Conservation (phyloP, 2,797 vertebrate genomes). For the Neoniphon sammara region DNA sequence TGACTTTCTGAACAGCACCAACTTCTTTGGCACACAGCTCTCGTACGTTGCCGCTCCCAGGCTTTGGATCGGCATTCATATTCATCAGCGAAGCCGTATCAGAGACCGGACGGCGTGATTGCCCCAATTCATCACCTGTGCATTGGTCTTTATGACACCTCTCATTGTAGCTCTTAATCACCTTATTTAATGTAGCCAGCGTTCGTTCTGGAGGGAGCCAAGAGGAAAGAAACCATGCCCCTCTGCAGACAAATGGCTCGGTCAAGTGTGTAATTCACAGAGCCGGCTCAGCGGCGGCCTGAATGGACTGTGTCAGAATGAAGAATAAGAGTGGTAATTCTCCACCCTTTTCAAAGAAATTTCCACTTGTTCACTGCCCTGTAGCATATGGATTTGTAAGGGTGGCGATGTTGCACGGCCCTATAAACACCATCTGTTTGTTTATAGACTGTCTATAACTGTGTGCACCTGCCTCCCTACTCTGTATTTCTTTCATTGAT, state of each 20-base stretch:
- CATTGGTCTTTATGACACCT: conserved; percentile 27
- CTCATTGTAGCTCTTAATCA: conserved; percentile 50
- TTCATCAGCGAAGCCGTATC: conserved; percentile 4
- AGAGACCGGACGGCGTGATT: conserved; percentile 10
- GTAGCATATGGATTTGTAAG: conserved; percentile 1
- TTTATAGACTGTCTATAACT: background rate
- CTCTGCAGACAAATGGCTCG: conserved; percentile 15
- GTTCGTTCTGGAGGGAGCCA: conserved; percentile 22
- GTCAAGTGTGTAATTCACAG: conserved; percentile 56
- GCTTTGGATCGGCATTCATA: background rate
- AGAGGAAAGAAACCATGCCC: conserved; percentile 23
- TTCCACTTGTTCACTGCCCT: background rate
- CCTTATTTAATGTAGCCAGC: conserved; percentile 48
- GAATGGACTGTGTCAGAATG: conserved; percentile 31
- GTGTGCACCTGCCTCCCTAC: background rate
- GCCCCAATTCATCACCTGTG: conserved; percentile 45
- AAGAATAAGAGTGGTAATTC: conserved; percentile 16
- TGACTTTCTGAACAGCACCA: conserved; percentile 8
- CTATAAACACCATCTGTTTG: background rate
- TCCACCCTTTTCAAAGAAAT: background rate
- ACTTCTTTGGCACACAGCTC: background rate
- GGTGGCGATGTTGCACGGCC: background rate
- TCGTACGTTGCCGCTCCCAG: conserved; percentile 13
- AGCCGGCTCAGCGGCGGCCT: conserved; percentile 10
- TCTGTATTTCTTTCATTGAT: conserved; percentile 24